These are phyloP conservation scores for Zaprionus bogoriensis DNA, from an alignment of 2,888 invertebrate species.

Conservation along the genomic window DNA sequence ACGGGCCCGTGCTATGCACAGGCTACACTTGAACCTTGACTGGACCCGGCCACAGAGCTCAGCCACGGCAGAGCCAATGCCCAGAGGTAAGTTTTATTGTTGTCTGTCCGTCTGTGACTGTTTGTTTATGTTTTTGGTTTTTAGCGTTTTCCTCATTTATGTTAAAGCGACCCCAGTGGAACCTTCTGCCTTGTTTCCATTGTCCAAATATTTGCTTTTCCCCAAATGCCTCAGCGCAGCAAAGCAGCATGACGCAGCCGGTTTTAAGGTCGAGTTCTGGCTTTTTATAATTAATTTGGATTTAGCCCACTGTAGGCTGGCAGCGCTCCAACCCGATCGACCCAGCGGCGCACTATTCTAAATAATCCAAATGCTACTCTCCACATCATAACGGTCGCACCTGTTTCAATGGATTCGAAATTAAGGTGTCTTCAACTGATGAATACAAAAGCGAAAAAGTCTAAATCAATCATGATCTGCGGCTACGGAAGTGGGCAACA, in stretches of 20 bases:
- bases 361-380: conserved; percentile 54
- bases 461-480: conserved; percentile 38
- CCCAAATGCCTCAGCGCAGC: conserved; percentile 18
- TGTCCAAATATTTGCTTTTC: conserved; percentile 70
- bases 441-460: conserved; percentile 24
- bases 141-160: conserved; percentile 48
- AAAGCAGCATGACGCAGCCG: conserved; percentile 65
- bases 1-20: conserved; percentile 56
- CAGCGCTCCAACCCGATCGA: no score
- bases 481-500: conserved; percentile 61
- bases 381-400: conserved; percentile 64
- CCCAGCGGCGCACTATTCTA: conserved; percentile 44
- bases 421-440: conserved; percentile 29
- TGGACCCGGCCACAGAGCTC: neutral
- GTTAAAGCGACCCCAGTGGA: conserved; percentile 44
- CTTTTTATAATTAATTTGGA: conserved; percentile 67
- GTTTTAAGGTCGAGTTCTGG: conserved; percentile 54
- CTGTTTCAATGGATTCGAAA: conserved; percentile 50
- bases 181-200: conserved; percentile 61
- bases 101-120: neutral
- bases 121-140: conserved; percentile 49
- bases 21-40: conserved; percentile 67
- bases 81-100: conserved; percentile 28
- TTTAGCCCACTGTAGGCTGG: conserved; percentile 50
- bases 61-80: conserved; percentile 20